A percentile compares a stretch with the other conserved stretches of the same genome.
phyloP scores from a whole-genome alignment of 2,113 vertebrate species.

The Formicarius rufipectus region DNA sequence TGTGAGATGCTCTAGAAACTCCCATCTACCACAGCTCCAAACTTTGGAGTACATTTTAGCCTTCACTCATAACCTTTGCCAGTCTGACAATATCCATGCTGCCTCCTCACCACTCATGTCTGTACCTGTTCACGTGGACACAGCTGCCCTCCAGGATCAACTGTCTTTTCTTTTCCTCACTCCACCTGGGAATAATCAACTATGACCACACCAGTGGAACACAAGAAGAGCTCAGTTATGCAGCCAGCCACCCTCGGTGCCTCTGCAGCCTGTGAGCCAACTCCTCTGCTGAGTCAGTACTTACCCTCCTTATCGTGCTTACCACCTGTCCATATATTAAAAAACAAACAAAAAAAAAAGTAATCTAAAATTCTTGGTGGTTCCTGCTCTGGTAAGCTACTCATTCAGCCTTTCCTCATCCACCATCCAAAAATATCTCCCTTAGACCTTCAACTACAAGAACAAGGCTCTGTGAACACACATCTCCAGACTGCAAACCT shows the following conservation, averaged over 20 bases:
- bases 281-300: neutral
- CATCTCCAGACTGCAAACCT: neutral
- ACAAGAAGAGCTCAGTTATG: neutral
- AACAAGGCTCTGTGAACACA: neutral
- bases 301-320: neutral
- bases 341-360: neutral
- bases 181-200: neutral
- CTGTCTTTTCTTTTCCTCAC: neutral
- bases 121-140: neutral
- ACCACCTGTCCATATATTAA: neutral
- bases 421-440: neutral
- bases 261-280: neutral
- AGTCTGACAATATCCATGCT: neutral
- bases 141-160: neutral
- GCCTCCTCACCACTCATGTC: neutral
- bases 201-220: neutral
- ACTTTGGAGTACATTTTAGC: neutral
- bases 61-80: neutral
- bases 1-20: neutral
- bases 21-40: neutral
- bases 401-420: neutral
- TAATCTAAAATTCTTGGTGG: neutral
- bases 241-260: neutral
- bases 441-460: neutral
- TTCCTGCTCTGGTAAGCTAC: neutral